These are phyloP conservation scores for Myrmecobius fasciatus DNA, from an alignment of 2,113 vertebrate genomes.

Conservation along the genomic window DNA sequence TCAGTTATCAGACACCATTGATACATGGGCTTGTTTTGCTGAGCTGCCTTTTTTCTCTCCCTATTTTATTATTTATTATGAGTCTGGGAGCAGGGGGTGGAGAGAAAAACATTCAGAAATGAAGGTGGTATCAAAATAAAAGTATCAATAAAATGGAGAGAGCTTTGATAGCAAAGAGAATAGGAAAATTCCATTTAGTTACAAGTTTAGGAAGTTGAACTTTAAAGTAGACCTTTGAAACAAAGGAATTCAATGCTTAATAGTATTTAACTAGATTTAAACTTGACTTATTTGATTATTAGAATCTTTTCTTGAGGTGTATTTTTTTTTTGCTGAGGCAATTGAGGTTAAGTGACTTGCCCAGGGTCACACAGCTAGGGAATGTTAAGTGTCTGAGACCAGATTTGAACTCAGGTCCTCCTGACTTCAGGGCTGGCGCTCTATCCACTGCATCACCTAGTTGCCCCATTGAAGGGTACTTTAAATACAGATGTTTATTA, in stretches of 20 bases:
- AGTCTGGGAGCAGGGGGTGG: not conserved
- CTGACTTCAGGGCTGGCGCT: too few species aligned
- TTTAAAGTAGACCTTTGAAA: not conserved
- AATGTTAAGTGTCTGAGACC: too few species aligned
- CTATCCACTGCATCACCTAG: too few species aligned
- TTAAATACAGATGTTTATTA: not conserved
- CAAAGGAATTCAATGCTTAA: not conserved
- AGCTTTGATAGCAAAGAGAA: not conserved
- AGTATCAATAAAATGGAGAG: not conserved
- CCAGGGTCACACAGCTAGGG: too few species aligned
- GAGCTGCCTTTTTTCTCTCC: not conserved
- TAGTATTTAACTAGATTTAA: not conserved
- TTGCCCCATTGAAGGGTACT: too few species aligned
- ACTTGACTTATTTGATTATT: not conserved
- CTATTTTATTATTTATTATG: not conserved
- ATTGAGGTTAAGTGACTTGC: too few species aligned
- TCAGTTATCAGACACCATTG: not conserved
- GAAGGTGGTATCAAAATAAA: not conserved
- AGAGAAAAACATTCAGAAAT: not conserved
- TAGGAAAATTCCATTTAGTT: not conserved
- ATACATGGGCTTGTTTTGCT: not conserved
- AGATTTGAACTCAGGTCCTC: too few species aligned
- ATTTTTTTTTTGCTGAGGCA: too few species aligned
- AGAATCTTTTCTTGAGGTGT: not conserved
- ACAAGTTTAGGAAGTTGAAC: not conserved